A percentile compares a stretch with the other conserved stretches of the same genome.
phyloP scores from a whole-genome alignment of 2,888 invertebrate species.

The Leptopterna dolabrata region DNA sequence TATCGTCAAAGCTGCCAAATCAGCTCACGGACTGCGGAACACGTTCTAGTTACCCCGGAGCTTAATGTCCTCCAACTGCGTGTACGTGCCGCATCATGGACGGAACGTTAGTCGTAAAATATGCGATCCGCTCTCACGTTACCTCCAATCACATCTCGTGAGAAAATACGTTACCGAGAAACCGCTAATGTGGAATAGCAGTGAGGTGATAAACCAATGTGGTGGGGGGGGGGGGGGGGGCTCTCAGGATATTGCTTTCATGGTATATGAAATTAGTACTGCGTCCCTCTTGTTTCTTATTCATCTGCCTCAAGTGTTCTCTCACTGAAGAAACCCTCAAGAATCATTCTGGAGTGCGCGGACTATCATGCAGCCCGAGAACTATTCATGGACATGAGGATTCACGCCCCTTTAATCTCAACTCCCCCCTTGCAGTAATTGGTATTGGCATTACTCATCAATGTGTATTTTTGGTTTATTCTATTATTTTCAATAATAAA shows the following conservation, averaged over 20 bases:
- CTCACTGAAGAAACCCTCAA: too few relatives aligned
- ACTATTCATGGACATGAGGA: too few relatives aligned
- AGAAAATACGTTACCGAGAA: not conserved
- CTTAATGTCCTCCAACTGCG: conserved; percentile 26
- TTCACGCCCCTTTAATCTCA: too few relatives aligned
- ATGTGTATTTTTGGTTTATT: too few relatives aligned
- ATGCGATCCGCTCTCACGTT: conserved; percentile 1
- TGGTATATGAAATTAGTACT: conserved; percentile 7
- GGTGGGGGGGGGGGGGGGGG: not conserved
- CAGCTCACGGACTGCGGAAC: conserved; percentile 29
- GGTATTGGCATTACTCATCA: too few relatives aligned
- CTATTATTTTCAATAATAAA: too few relatives aligned
- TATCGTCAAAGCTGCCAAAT: conserved; percentile 38
- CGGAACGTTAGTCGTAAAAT: conserved; percentile 5
- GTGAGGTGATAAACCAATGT: too few relatives aligned
- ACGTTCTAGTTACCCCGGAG: conserved; percentile 27
- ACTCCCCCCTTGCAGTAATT: too few relatives aligned
- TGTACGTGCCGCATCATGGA: conserved; percentile 1
- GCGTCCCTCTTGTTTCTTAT: not conserved
- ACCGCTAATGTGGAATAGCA: not conserved
- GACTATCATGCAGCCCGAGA: too few relatives aligned
- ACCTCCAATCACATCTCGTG: conserved; percentile 29
- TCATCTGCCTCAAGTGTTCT: too few relatives aligned
- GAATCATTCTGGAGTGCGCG: too few relatives aligned
- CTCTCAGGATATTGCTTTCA: not conserved